Percentiles rank a stretch among this genome's conserved stretches.
Conservation (phyloP, 2,888 invertebrate species). For the Cyrtodaria siliqua region DNA sequence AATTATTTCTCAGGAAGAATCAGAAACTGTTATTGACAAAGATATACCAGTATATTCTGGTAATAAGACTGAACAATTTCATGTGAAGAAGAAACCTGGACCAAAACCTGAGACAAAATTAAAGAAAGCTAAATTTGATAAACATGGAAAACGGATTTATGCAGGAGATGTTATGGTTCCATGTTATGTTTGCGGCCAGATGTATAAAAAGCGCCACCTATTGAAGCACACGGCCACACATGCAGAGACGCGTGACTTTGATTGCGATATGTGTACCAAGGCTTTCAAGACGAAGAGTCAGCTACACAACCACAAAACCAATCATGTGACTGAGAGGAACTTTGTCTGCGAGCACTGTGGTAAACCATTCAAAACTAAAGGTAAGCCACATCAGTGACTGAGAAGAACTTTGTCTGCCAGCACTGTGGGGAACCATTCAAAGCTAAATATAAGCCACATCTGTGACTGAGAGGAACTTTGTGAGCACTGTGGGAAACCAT, state of each 20-base stretch:
- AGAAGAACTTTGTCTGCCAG: no score
- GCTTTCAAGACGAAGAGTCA: constrained; percentile 41
- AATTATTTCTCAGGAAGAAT: no score
- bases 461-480: no score
- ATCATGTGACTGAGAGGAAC: constrained; percentile 28
- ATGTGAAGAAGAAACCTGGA: background rate
- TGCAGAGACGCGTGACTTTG: constrained; percentile 11
- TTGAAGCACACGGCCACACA: constrained; percentile 26
- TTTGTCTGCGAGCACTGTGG: constrained; percentile 41
- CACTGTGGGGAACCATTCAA: no score
- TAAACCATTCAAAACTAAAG: constrained; percentile 38
- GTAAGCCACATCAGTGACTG: no score
- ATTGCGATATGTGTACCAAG: constrained; percentile 39
- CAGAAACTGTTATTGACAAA: no score
- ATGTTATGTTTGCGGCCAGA: constrained; percentile 44
- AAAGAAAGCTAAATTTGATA: background rate
- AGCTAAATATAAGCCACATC: no score
- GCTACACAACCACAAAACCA: constrained; percentile 34
- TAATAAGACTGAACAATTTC: no score
- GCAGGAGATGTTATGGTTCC: constrained; percentile 17
- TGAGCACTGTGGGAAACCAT: no score
- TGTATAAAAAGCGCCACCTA: constrained; percentile 34
- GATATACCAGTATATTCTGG: no score
- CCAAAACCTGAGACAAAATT: background rate
- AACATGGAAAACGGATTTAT: background rate